A percentile compares a stretch with the other conserved stretches of the same genome.
These are phyloP conservation scores for Microchirus variegatus DNA, from an alignment of 2,797 vertebrate species.

Conservation along the genomic window DNA sequence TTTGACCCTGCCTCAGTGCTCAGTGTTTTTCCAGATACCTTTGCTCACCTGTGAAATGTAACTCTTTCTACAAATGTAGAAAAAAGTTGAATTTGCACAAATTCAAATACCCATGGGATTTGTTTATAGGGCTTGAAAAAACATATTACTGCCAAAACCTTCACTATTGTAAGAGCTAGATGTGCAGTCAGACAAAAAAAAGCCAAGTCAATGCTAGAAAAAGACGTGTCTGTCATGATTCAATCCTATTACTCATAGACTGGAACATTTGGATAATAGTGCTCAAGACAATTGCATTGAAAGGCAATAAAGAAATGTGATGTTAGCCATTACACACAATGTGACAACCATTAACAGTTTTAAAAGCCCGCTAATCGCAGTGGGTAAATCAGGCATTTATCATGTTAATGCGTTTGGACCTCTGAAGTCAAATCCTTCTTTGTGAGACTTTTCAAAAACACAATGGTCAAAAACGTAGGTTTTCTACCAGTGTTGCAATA, in stretches of 20 bases:
- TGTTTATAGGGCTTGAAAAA: no score
- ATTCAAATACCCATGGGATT: no score
- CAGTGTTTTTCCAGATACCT: no score
- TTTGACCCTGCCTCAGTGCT: no score
- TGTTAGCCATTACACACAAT: conserved; percentile 2
- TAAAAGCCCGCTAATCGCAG: conserved; percentile 23
- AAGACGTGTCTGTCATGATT: background rate
- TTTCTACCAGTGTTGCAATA: background rate
- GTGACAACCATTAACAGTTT: conserved; percentile 8
- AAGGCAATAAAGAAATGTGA: conserved; percentile 1
- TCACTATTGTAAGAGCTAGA: background rate
- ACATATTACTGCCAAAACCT: no score
- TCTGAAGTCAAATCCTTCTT: background rate
- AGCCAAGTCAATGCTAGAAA: background rate
- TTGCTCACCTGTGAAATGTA: no score
- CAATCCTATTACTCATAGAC: background rate
- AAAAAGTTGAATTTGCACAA: no score
- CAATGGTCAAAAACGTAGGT: background rate
- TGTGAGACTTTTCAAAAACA: conserved; percentile 2
- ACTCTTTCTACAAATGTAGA: no score
- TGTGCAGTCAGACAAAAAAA: background rate
- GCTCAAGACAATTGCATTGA: conserved; percentile 4
- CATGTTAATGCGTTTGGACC: background rate
- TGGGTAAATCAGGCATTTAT: conserved; percentile 5
- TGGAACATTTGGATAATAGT: conserved; percentile 25